These are phyloP conservation scores for Eulithis prunata DNA, from an alignment of 2,888 invertebrate genomes.

Conservation along the genomic window DNA sequence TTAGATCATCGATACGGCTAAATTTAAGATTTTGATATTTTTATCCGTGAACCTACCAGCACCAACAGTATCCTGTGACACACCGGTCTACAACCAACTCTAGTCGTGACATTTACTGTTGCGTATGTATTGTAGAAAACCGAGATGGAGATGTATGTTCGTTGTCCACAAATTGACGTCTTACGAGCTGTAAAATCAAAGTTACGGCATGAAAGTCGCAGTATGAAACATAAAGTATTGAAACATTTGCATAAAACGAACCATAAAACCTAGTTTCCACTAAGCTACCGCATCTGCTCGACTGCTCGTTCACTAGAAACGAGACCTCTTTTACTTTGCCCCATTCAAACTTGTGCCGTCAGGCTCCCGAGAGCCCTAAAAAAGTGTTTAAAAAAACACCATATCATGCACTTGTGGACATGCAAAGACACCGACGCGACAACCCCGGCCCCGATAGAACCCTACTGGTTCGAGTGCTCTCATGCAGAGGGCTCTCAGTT, in stretches of 20 bases:
- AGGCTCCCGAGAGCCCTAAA: conserved; percentile 16
- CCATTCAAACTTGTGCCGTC: conserved; percentile 15
- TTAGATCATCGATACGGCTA: conserved; percentile 42
- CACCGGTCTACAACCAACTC: too few relatives aligned
- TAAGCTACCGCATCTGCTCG: not conserved
- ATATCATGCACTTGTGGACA: conserved; percentile 33
- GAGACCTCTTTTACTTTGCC: not conserved
- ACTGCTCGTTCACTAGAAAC: not conserved
- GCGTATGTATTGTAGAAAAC: too few relatives aligned
- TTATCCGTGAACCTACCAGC: conserved; percentile 2
- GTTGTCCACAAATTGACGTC: not conserved
- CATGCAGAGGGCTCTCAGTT: conserved; percentile 33
- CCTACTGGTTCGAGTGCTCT: conserved; percentile 34
- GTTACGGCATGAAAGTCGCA: not conserved
- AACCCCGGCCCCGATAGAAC: conserved; percentile 18
- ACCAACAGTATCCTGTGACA: too few relatives aligned
- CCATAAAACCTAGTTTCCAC: not conserved
- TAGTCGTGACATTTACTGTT: too few relatives aligned
- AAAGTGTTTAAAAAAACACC: conserved; percentile 30
- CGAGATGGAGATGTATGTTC: too few relatives aligned
- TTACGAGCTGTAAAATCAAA: not conserved
- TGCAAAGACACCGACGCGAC: conserved; percentile 39
- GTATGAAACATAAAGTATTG: not conserved
- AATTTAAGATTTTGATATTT: conserved; percentile 29
- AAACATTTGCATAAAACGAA: not conserved